A percentile compares a stretch with the other conserved stretches of the same genome.
phyloP scores from a whole-genome alignment of 2,113 vertebrate species.

The Brienomyrus longianalis region DNA sequence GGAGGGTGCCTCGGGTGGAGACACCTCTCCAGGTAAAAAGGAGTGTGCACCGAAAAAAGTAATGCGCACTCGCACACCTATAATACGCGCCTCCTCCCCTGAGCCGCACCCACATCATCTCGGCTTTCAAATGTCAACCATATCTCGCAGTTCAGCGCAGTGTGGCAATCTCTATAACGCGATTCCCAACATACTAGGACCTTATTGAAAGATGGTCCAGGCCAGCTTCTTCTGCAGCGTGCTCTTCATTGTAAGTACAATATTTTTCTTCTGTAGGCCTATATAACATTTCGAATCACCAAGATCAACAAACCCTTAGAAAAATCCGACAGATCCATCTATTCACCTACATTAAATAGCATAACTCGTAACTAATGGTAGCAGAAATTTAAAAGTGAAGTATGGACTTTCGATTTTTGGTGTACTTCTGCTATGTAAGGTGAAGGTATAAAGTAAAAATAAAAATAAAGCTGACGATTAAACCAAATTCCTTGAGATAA shows the following conservation, averaged over 20 bases:
- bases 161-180: background rate
- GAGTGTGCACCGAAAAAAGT: background rate
- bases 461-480: background rate
- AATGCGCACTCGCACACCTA: background rate
- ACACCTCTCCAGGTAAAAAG: background rate
- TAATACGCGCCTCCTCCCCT: background rate
- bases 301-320: background rate
- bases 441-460: background rate
- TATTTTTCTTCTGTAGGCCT: background rate
- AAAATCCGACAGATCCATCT: background rate
- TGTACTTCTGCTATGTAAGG: background rate
- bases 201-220: background rate
- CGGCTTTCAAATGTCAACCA: constrained; percentile 2
- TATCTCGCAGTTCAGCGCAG: background rate
- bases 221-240: background rate
- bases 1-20: background rate
- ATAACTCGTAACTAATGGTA: background rate
- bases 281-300: background rate
- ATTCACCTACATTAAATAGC: background rate
- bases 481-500: background rate
- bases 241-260: background rate
- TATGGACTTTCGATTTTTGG: background rate
- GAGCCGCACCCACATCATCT: background rate
- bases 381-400: background rate
- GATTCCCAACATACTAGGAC: background rate